Evolutionary conservation across 53 echinoderm and acorn worm species (phyloP), one percentile per base, ranked within the genome.

Genomic region (Pentamera pediparva): DNA sequence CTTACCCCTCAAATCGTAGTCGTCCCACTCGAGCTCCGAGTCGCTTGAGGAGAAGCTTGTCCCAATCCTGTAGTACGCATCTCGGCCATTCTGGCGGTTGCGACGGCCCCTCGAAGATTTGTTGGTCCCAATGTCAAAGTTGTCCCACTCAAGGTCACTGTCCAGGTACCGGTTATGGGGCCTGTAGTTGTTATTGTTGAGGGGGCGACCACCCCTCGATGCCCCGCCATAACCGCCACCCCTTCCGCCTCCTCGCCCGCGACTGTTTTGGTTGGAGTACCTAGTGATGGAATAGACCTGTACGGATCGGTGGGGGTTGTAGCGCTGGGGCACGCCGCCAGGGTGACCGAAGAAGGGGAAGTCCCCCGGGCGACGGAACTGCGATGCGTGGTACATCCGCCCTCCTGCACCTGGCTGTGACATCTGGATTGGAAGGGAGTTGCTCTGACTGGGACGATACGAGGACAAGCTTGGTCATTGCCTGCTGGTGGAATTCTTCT

Each of bases 11-110:
- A 96, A 65, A 25, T 96, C 96, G 39, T 91, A 98, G 59, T 98
- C 98, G 75, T 98, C 98, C 98, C 98, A 98, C 69, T 98, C 98
- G 4, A 98, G 47, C 25, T 96, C 96, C 30, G 88, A 73, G 38
- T 90, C 95, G 28, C 71, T 51, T 21, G 84, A 75, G n/a, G 77
- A 56, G 4, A 70, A 39, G 5, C 62, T 75, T 9, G 80, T 72
- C 34, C 85, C 78, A 30, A 81, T 81, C 2, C 80, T 74, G 17
- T 67, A 82, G 55, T 78, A 69, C 3, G 84, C 35, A 45, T 84
- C 80, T 61, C 75, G 39, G 8, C 59, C 52, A 22, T 61, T 78
- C 38, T 75, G 81, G n/a, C 62, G 64, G 59, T 50, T 54, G 30
- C 64, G 76, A 15, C 72, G 63, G 28, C 69, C 53, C 6, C 69